phyloP scores from a whole-genome alignment of 2,797 vertebrate species.

The Sebastes nivosus region DNA sequence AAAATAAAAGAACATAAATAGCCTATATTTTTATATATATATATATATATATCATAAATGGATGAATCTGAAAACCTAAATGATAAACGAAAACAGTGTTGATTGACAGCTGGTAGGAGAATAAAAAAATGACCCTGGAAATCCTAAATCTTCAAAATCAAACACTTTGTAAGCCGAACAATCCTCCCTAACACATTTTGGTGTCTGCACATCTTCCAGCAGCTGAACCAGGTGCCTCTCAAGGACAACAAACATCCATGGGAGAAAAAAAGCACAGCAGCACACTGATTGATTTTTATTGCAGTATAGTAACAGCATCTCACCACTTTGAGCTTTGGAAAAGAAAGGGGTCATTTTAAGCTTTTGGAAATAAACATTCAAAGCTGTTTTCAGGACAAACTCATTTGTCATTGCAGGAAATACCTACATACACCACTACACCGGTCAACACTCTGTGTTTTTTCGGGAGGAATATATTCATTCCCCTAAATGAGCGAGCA shows the following conservation, averaged over 20 bases:
- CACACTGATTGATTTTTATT: background rate
- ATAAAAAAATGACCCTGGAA: too few species aligned
- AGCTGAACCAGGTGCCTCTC: background rate
- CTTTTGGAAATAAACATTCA: background rate
- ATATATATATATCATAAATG: too few species aligned
- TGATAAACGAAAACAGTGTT: background rate
- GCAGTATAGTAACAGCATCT: background rate
- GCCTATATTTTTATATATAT: too few species aligned
- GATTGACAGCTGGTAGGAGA: background rate
- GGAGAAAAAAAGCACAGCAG: background rate
- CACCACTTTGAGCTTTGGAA: background rate
- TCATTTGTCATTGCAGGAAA: background rate
- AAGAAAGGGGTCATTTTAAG: background rate
- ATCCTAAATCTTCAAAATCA: background rate
- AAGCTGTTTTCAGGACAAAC: background rate
- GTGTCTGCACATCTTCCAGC: background rate
- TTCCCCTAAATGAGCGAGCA: background rate
- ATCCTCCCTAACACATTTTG: background rate
- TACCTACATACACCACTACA: background rate
- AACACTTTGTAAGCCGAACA: background rate
- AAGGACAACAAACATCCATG: background rate
- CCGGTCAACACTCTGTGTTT: background rate
- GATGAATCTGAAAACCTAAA: too few species aligned
- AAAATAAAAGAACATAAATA: too few species aligned
- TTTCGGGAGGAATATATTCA: background rate